Conservation (phyloP, 2,113 vertebrate genomes). For the Todiramphus saurophagus region DNA sequence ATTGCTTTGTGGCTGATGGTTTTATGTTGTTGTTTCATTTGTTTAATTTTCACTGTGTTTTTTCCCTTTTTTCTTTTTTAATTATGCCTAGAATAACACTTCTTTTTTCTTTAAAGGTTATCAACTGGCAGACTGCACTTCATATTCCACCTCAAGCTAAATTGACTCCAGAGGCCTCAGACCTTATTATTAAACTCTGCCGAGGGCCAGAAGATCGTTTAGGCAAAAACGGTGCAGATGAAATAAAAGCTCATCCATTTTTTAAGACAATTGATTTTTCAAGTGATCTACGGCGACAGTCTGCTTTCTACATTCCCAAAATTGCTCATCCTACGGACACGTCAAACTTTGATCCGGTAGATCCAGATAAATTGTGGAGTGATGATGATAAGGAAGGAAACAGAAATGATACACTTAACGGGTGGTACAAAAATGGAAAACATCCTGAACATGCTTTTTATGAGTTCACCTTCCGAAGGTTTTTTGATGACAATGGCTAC, state of each 20-base stretch:
- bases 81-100: background rate
- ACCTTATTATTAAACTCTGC: slow-evolving; percentile 94
- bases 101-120: slow-evolving; percentile 83
- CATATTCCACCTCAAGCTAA: slow-evolving; percentile 91
- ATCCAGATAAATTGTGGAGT: slow-evolving; percentile 96
- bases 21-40: background rate
- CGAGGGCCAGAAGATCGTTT: slow-evolving; percentile 93
- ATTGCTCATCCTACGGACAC: slow-evolving; percentile 95
- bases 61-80: background rate
- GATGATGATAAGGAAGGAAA: slow-evolving; percentile 85
- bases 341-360: slow-evolving; percentile 97
- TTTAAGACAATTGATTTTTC: slow-evolving; percentile 93
- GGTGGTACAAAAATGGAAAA: slow-evolving; percentile 96
- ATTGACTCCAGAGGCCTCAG: slow-evolving; percentile 91
- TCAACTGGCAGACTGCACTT: slow-evolving; percentile 95
- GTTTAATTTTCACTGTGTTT: background rate
- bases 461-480: slow-evolving; percentile 97
- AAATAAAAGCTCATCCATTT: slow-evolving; percentile 96
- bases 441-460: slow-evolving; percentile 98
- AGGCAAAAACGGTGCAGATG: slow-evolving; percentile 92
- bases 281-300: slow-evolving; percentile 89
- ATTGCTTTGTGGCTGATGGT: background rate
- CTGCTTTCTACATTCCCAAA: slow-evolving; percentile 92
- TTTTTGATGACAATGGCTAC: slow-evolving; percentile 98
- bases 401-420: slow-evolving; percentile 88